phyloP scores from a whole-genome alignment of 1,140 invertebrate species.

The Manduca sexta region DNA sequence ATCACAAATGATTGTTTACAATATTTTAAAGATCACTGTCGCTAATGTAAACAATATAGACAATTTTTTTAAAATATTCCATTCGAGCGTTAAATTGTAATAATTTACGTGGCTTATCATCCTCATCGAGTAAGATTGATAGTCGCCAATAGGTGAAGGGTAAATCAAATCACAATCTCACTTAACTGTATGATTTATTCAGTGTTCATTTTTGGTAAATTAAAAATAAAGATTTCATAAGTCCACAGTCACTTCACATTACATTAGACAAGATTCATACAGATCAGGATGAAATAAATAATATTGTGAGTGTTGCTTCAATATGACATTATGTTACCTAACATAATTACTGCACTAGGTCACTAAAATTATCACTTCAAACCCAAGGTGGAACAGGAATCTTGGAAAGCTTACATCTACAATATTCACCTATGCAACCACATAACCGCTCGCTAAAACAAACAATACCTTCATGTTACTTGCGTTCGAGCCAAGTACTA shows the following conservation, averaged over 20 bases:
- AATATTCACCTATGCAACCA: slow-evolving; percentile 57
- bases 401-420: slow-evolving; percentile 60
- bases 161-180: slow-evolving; percentile 24
- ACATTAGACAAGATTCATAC: slow-evolving; percentile 67
- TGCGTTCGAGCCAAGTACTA: not conserved
- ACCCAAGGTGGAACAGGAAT: slow-evolving; percentile 64
- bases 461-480: slow-evolving; percentile 14
- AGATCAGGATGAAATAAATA: slow-evolving; percentile 70
- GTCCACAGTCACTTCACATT: slow-evolving; percentile 69
- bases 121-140: no score
- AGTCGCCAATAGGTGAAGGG: not conserved
- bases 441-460: slow-evolving; percentile 48
- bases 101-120: no score
- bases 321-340: slow-evolving; percentile 62
- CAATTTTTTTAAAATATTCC: no score
- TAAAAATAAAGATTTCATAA: slow-evolving; percentile 68
- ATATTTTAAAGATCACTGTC: no score
- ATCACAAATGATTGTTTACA: not conserved
- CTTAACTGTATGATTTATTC: slow-evolving; percentile 67
- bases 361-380: slow-evolving; percentile 68
- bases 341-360: slow-evolving; percentile 58
- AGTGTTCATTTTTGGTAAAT: slow-evolving; percentile 71
- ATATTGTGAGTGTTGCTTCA: slow-evolving; percentile 60
- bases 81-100: no score
- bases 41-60: no score